Base-by-base conservation (phyloP, 2,113 vertebrate species). In the Myotis yumanensis region DNA sequence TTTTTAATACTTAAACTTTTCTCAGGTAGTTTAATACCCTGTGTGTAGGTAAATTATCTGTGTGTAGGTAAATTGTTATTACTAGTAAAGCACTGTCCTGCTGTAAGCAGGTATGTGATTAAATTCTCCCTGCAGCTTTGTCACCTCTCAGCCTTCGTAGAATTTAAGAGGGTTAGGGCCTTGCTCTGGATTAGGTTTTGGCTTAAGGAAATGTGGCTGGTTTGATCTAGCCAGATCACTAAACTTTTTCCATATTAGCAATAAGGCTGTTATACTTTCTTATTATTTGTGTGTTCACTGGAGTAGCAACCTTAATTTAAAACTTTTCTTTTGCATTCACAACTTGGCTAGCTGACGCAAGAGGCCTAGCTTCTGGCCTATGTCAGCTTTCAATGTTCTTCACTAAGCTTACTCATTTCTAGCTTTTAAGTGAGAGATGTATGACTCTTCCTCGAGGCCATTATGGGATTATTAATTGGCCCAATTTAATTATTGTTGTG, bases 1-100 rank as follows among this genome's bases (percentile, higher is more conserved):
- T 85, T 97, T 92, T 93, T 77, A 89, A 35, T 69, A 82, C 16
- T 91, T 93, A 64, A 89, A 85, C 37, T 95, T 96, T 95, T 92
- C 83, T 93, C 28, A 59, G 81, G 43, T 80, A 76, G 32, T 90
- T 96, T 83, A 87, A 57, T 80, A 84, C 8, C 62, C 43, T 43
- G 43, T 43, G 43, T 43, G 43, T 43, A 43, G 43, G 40, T 40
- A 40, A 40, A 40, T 40, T 40, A 40, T 40, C 22, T 35, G 7
- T 91, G 17, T 84, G 37, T 83, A 73, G 28, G 12, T 87, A 93
- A 95, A 69, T 79, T 87, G 4, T 87, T 82, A 69, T 62, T 96
- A 12, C 35, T 86, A 69, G 35, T 59, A 93, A 92, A 85, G 43
- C 11, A 73, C 1, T 73, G 25, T 46, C 64, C 20, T 23, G 16